Base-by-base conservation (phyloP, 1,140 invertebrate genomes). In the Zaprionus tsacasi region DNA sequence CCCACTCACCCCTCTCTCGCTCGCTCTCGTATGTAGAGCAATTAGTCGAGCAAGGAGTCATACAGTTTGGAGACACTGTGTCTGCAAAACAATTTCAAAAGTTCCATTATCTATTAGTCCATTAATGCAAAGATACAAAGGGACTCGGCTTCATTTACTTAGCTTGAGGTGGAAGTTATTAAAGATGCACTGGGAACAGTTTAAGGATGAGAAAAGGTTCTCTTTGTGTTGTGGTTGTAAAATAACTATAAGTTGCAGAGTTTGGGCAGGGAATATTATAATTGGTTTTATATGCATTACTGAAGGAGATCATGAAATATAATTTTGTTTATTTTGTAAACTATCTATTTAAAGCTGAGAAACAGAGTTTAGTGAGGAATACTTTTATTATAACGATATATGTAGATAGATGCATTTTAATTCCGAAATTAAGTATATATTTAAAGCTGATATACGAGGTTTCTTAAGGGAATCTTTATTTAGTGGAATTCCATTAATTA, bases 61-160 rank as follows among this genome's bases (percentile, higher is more conserved):
- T n/a, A 40, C 38, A 7, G 13, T 40, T 5, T n/a, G 13, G 13
- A 40, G 40, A 45, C 40, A 45, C 48, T 55, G 52, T 57, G 61
- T 65, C 79, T 59, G 64, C 30, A 36, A 87, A 85, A 82, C 69
- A 88, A 79, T 82, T 87, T 63, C 63, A 54, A 71, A 87, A 88
- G 68, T 88, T 79, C 73, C 83, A 87, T 88, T 87, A 87, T 87
- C 82, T 87, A 82, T 82, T 87, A 80, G 69, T 74, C 83, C 82
- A 87, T 87, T 74, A 87, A 86, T 87, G 69, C 40, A 56, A 17
- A 70, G 65, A 66, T 57, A 55, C 40, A 40, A 57, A 17, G 45
- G 61, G 33, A 66, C 35, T 61, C 54, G 59, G 55, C 10, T 25
- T 50, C 40, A 45, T 45, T 45, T 15, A 45, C 6, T 45, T 6